phyloP scores from a whole-genome alignment of 2,797 vertebrate species.

The Tarsius wallacei region DNA sequence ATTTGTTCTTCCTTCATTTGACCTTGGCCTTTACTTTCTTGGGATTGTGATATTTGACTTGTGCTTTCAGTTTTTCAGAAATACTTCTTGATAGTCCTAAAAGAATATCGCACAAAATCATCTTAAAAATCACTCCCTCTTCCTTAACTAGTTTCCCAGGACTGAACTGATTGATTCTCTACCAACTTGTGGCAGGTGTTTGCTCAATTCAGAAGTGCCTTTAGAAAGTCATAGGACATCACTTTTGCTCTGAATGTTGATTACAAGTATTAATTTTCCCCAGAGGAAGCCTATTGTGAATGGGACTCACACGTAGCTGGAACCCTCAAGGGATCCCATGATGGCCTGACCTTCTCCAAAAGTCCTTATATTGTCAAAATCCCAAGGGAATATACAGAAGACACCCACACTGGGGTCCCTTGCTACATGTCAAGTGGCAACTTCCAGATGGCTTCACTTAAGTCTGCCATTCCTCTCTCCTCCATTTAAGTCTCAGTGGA shows the following conservation, averaged over 20 bases:
- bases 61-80: background rate
- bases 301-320: background rate
- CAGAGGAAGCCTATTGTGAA: background rate
- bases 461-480: background rate
- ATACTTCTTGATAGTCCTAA: background rate
- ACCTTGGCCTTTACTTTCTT: background rate
- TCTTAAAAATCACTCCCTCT: background rate
- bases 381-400: background rate
- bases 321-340: background rate
- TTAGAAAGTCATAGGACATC: background rate
- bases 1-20: background rate
- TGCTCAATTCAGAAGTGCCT: background rate
- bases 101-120: background rate
- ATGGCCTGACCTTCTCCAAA: background rate
- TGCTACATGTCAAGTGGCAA: background rate
- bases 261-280: background rate
- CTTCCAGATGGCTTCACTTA: background rate
- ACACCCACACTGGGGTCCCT: background rate
- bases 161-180: slow-evolving; percentile 15
- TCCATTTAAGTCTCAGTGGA: background rate
- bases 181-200: background rate
- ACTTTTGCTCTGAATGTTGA: background rate
- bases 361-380: background rate
- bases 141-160: background rate
- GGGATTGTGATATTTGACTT: slow-evolving; percentile 23